Evolutionary conservation across 2,888 invertebrate species (phyloP), one percentile per base, ranked within the genome.

Genomic region (Euplagia quadripunctaria): DNA sequence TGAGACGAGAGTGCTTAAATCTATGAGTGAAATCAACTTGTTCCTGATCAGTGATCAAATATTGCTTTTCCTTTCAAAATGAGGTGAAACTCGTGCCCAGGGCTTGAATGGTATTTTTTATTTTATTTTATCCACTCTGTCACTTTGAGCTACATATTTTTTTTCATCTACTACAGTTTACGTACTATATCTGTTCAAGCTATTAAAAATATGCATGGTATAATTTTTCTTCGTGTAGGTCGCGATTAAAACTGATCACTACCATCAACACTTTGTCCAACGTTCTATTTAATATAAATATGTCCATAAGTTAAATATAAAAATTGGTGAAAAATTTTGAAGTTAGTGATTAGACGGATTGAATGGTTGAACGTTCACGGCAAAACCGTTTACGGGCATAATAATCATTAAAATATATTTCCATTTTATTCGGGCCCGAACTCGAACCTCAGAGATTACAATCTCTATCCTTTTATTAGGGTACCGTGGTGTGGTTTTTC

Each of bases 341-440:
- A 89, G 91, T 91, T 90, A 89, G 85, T 89, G 87, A 89, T 91
- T 90, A 90, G 88, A 87, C 82, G 88, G 87, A 88, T 88, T 89
- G 89, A 91, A 92, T 90, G 90, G 89, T 89, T 90, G 87, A 90
- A 87, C 88, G 89, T 92, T 90, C 87, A 88, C 83, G 87, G 89
- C 88, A 85, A 92, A 75, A 94, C 88, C 94, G 94, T 94, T 95
- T 92, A 94, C 88, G 93, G 93, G 88, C 90, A 94, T 95, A 93
- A 94, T 94, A 93, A 94, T 95, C 94, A 94, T 94, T 94, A 94
- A 94, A 93, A 93, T 91, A 88, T 92, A 92, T 94, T 92, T 91
- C 92, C 92, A 94, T 94, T 93, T 94, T 94, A 94, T 94, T 94
- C 90, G 92, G 92, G 89, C 90, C 91, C 91, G 86, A 91, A 92